Conservation (phyloP, 2,113 vertebrate species). For the Daboia siamensis region DNA sequence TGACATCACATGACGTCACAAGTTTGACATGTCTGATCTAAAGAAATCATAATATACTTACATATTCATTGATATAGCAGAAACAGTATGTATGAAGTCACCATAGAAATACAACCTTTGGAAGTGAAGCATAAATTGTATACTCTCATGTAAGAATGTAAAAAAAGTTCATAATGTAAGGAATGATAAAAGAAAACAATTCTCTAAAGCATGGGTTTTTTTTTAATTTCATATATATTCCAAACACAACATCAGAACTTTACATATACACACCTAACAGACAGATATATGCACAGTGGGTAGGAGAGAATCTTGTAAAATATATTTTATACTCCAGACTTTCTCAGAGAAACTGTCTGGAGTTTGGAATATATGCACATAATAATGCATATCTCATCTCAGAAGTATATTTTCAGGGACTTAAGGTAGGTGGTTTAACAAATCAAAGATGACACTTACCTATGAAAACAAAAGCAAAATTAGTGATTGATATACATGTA, state of each 20-base stretch:
- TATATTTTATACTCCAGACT: slow-evolving; percentile 24
- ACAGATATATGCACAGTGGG: slow-evolving; percentile 25
- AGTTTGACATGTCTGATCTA: too few relatives aligned
- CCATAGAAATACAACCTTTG: background rate
- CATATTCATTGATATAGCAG: background rate
- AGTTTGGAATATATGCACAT: background rate
- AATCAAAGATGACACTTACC: background rate
- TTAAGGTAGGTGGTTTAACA: background rate
- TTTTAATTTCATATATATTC: background rate
- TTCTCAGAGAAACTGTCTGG: background rate
- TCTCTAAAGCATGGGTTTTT: background rate
- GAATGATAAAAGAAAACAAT: background rate
- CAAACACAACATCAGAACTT: background rate
- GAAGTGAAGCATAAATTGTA: background rate
- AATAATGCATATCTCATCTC: background rate
- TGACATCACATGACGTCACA: too few relatives aligned
- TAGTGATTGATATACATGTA: slow-evolving; percentile 19
- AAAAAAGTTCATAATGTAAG: rapidly evolving
- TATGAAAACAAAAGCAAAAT: slow-evolving; percentile 14
- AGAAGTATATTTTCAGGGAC: background rate
- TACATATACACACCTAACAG: slow-evolving; percentile 4
- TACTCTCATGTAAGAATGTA: background rate
- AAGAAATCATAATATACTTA: background rate
- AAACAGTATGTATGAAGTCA: background rate
- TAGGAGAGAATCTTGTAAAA: slow-evolving; percentile 56